Percentiles rank a stretch among this genome's conserved stretches.
Conservation (phyloP, 2,797 vertebrate genomes). For the Sphenopsis melanotis region DNA sequence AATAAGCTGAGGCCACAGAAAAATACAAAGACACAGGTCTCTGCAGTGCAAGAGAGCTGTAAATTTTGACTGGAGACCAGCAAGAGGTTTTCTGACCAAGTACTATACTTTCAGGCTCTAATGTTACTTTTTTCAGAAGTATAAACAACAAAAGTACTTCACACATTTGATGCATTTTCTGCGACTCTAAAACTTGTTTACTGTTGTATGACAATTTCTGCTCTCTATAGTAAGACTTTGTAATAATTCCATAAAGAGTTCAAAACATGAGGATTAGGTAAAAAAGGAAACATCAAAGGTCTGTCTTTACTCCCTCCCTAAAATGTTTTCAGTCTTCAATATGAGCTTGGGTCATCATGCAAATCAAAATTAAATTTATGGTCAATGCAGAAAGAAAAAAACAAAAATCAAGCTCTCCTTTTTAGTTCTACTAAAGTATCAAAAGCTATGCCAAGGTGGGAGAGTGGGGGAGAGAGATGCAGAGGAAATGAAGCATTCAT, state of each 20-base stretch:
- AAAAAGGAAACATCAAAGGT: background rate
- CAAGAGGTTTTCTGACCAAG: background rate
- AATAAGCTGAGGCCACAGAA: background rate
- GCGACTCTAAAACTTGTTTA: background rate
- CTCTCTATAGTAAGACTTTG: background rate
- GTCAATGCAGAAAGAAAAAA: background rate
- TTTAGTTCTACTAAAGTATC: background rate
- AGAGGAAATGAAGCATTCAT: background rate
- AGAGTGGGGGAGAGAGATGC: fast-evolving
- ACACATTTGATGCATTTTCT: background rate
- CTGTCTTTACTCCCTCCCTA: background rate
- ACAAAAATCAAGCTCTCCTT: background rate
- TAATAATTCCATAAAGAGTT: background rate
- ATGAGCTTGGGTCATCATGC: background rate
- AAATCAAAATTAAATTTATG: background rate
- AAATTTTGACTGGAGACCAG: background rate
- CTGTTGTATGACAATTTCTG: background rate
- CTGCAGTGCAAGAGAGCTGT: background rate
- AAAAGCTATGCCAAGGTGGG: background rate
- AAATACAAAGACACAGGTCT: background rate
- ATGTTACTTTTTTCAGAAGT: background rate
- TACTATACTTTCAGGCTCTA: background rate
- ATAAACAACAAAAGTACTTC: background rate
- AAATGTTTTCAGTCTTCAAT: background rate
- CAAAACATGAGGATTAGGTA: background rate